These are phyloP conservation scores for Araneus ventricosus DNA, from an alignment of 1,140 invertebrate genomes.

Conservation along the genomic window DNA sequence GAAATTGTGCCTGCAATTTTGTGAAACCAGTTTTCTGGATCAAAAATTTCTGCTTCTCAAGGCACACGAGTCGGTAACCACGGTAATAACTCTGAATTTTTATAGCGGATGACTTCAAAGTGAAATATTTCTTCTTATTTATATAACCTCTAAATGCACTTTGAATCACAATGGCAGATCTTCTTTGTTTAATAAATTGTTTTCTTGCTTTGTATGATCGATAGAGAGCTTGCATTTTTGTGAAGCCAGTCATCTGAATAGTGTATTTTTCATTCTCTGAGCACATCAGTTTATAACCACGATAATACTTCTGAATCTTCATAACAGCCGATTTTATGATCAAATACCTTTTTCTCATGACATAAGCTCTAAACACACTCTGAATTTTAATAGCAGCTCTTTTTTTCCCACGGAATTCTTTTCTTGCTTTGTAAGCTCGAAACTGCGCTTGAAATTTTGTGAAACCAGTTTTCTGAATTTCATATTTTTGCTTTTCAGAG, in stretches of 20 bases:
- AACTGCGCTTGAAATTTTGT: background rate
- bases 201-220: background rate
- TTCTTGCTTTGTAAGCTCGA: background rate
- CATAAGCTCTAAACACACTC: background rate
- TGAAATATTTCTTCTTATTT: constrained; percentile 18
- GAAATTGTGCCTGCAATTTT: background rate
- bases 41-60: too few species aligned
- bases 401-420: background rate
- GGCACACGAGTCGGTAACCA: background rate
- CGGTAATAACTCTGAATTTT: background rate
- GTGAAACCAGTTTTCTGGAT: background rate
- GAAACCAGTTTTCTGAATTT: background rate
- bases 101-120: constrained; percentile 56
- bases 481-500: background rate
- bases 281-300: background rate
- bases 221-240: background rate
- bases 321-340: background rate
- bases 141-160: constrained; percentile 10
- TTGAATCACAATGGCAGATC: constrained; percentile 8
- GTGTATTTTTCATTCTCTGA: background rate
- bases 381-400: background rate
- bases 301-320: constrained; percentile 42
- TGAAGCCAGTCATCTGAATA: background rate
- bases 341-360: background rate
- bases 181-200: background rate